Conservation (phyloP, 1,140 invertebrate genomes). For the Neodiprion lecontei region DNA sequence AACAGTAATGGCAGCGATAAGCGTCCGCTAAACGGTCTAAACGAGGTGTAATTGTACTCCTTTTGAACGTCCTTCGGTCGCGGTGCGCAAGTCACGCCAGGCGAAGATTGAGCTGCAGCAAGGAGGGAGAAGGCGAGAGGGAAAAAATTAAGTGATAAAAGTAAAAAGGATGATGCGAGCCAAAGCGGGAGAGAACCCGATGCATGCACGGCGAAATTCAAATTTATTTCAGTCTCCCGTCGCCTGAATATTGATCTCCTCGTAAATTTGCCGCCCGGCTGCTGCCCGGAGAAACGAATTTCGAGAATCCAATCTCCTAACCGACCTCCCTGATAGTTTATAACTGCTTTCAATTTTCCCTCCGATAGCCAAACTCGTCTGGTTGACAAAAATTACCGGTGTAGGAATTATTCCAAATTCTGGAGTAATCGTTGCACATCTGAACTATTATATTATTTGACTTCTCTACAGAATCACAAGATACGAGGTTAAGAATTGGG, state of each 20-base stretch:
- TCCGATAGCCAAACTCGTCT: no score
- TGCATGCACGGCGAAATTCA: background rate
- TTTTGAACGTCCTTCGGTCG: background rate
- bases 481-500: no score
- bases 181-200: background rate
- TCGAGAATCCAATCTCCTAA: background rate
- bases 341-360: no score
- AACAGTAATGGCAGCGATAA: slow-evolving; percentile 58
- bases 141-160: no score
- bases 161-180: no score
- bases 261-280: background rate
- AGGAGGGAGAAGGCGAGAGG: background rate
- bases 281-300: background rate
- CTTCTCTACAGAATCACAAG: no score
- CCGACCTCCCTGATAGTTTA: no score
- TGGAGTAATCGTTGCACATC: no score
- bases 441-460: no score
- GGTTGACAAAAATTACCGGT: no score
- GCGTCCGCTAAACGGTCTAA: slow-evolving; percentile 56
- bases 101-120: background rate
- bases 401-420: no score
- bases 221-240: background rate
- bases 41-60: slow-evolving; percentile 57
- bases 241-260: background rate
- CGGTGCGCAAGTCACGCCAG: no score